Base-by-base conservation (phyloP, 2,888 invertebrate genomes). In the Prenolepis imparis region DNA sequence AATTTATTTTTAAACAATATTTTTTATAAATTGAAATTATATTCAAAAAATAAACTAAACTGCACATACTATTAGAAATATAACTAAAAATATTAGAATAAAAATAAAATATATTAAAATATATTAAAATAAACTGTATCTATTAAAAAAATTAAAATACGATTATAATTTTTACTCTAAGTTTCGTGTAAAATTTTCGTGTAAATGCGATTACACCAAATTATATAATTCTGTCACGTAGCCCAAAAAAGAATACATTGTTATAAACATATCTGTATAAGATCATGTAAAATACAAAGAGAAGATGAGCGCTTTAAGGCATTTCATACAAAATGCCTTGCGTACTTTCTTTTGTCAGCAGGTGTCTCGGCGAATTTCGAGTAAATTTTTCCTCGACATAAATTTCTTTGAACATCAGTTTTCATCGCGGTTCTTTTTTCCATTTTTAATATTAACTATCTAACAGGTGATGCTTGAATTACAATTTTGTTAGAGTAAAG, bases 301-400 rank as follows among this genome's bases (percentile, higher is more conserved):
- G n/a, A 68, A 44, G 44, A 70, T 59, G 36, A 70, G 55, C n/a
- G 39, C 39, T 67, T 9, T 41, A 12, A 78, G 24, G 28, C 36
- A 80, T 80, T 70, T 80, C 44, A n/a, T 36, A 24, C 59, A 80
- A 72, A 72, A 44, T 48, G 55, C 44, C 72, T 72, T 68, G 32
- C 57, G 72, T 61, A 70, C 32, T 80, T 80, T 80, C 59, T 61
- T 64, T 72, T 44, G 12, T n/a, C 36, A 12, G 44, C 36, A 48
- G 36, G 36, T 80, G 61, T 24, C 24, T 44, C 15, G 8, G 44
- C 18, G 12, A 78, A 44, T 78, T 70, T 78, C 70, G 11, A 44
- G 32, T 70, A 72, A 72, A 72, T 59, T 80, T 72, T 70, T 70
- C 36, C 36, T 18, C 2, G 18, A 24, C 21, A 72, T 48, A 72